These are phyloP conservation scores for Cladorhizidae sp. DNA, from an alignment of 37 sponge, comb jelly and placozoan genomes.

Conservation along the genomic window DNA sequence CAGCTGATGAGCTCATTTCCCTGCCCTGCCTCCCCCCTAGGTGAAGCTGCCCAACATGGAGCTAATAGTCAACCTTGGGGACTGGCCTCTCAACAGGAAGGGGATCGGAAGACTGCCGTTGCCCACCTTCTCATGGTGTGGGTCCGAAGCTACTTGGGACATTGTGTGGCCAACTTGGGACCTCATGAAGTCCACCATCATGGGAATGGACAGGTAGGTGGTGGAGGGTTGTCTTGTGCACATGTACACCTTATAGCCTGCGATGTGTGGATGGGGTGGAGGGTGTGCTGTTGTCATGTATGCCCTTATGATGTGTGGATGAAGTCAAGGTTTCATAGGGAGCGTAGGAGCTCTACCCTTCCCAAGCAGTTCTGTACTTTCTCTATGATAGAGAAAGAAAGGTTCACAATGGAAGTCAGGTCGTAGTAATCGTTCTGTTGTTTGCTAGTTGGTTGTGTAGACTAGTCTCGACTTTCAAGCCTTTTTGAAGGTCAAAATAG, in stretches of 20 bases:
- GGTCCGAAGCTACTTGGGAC: constrained; percentile 79
- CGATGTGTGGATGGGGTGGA: neutral
- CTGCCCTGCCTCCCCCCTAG: constrained; percentile 32
- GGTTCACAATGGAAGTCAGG: too few species aligned
- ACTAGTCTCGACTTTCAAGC: too few species aligned
- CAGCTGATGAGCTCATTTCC: too few species aligned
- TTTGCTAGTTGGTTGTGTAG: too few species aligned
- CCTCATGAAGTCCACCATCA: constrained; percentile 83
- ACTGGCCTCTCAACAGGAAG: constrained; percentile 88
- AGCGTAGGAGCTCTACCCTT: too few species aligned
- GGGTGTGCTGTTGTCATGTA: neutral
- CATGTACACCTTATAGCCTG: neutral
- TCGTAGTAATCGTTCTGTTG: too few species aligned
- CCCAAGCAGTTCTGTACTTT: too few species aligned
- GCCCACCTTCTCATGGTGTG: constrained; percentile 97
- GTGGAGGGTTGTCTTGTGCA: neutral
- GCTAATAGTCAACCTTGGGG: constrained; percentile 92
- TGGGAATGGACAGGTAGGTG: constrained; percentile 79
- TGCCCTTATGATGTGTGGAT: too few species aligned
- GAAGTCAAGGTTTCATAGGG: too few species aligned
- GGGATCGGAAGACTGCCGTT: constrained; percentile 19
- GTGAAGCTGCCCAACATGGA: constrained; percentile 93
- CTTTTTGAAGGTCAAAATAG: too few species aligned
- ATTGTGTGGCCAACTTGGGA: constrained; percentile 97
- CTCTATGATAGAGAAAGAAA: too few species aligned